phyloP scores from a whole-genome alignment of 2,888 invertebrate species.

The Hypomecis punctinalis region DNA sequence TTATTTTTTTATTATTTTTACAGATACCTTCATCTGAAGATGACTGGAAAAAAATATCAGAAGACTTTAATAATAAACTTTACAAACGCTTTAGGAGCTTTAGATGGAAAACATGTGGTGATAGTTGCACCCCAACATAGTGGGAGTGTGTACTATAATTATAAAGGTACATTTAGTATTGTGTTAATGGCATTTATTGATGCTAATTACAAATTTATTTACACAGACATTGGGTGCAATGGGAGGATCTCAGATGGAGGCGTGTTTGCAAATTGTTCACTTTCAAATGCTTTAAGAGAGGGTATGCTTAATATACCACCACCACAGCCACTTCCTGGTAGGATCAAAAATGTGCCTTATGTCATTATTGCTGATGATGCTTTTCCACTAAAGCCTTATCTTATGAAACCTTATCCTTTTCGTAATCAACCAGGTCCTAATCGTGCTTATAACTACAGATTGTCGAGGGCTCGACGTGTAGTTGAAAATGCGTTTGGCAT shows the following conservation, averaged over 20 bases:
- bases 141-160: slow-evolving; percentile 18
- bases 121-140: slow-evolving; percentile 27
- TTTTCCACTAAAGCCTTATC: slow-evolving; percentile 22
- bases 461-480: slow-evolving; percentile 8
- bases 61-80: slow-evolving; percentile 30
- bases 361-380: slow-evolving; percentile 25
- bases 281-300: no score
- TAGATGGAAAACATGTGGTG: slow-evolving; percentile 27
- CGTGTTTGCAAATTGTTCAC: slow-evolving; percentile 7
- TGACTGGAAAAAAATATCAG: slow-evolving; percentile 25
- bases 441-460: slow-evolving; percentile 17
- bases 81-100: slow-evolving; percentile 29
- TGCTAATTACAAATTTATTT: neutral
- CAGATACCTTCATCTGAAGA: slow-evolving; percentile 25
- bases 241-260: slow-evolving; percentile 11
- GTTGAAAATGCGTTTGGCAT: neutral
- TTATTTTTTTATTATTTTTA: slow-evolving; percentile 16
- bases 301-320: no score
- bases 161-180: slow-evolving; percentile 16
- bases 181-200: slow-evolving; percentile 4
- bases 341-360: no score
- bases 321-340: no score
- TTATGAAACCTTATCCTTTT: slow-evolving; percentile 24
- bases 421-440: slow-evolving; percentile 18
- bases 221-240: slow-evolving; percentile 2